These are phyloP conservation scores for human (Homo sapiens) DNA, from an alignment of 2,113 vertebrate genomes.

Conservation along the genomic window DNA sequence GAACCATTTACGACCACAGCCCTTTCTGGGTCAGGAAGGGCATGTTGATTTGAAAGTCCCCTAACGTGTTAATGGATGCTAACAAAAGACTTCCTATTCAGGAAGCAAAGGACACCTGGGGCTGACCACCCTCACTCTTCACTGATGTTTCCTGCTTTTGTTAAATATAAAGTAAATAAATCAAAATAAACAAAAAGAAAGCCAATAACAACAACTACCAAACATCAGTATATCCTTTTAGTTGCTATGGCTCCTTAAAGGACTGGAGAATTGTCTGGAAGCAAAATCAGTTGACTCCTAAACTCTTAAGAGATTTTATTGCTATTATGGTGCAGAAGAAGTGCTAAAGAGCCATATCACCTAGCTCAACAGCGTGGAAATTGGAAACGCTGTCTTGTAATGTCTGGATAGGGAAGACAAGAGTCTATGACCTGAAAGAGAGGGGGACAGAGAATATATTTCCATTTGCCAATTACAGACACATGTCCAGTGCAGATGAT, in stretches of 20 bases:
- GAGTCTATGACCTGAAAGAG: background rate
- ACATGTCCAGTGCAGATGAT: background rate
- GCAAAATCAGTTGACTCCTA: background rate
- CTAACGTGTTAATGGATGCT: background rate
- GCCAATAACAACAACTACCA: background rate
- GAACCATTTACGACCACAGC: background rate
- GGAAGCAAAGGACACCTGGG: background rate
- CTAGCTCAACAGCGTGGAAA: background rate
- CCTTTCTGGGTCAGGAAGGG: background rate
- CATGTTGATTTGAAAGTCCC: background rate
- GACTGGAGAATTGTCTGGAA: background rate
- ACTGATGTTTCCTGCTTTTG: background rate
- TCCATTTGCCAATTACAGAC: background rate
- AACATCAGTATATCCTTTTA: background rate
- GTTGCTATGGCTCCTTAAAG: background rate
- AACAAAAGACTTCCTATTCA: background rate
- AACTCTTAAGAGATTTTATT: background rate
- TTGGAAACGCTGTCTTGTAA: background rate
- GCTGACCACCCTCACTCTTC: background rate
- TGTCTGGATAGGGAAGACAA: background rate
- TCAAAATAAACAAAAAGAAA: constrained; percentile 31
- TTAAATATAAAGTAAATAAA: constrained; percentile 47
- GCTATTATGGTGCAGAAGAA: background rate
- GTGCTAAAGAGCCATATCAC: background rate
- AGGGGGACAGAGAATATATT: background rate